These are phyloP conservation scores for Monomorium pharaonis DNA, from an alignment of 1,140 invertebrate genomes.

Conservation along the genomic window DNA sequence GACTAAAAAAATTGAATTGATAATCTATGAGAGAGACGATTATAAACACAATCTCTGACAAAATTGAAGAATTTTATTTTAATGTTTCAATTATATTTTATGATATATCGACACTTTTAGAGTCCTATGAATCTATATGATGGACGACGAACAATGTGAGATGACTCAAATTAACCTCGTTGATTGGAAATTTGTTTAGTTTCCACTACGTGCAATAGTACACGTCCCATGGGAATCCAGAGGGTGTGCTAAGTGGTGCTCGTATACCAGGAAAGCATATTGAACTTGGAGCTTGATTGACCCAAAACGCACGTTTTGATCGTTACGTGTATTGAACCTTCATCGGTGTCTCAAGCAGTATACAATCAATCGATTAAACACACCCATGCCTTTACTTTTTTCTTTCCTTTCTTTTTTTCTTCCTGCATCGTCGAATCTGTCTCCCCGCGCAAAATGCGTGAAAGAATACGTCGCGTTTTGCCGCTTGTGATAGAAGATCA, in stretches of 20 bases:
- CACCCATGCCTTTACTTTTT: not conserved
- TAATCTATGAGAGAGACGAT: not conserved
- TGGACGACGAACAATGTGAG: not conserved
- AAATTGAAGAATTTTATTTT: not conserved
- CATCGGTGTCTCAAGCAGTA: not conserved
- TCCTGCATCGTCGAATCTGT: not conserved
- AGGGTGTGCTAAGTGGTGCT: conserved; percentile 80
- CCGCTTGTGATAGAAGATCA: not conserved
- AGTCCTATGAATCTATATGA: not conserved
- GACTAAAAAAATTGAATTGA: not conserved
- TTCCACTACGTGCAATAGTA: conserved; percentile 28
- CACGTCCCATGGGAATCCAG: conserved; percentile 77
- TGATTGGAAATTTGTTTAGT: conserved; percentile 1
- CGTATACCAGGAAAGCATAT: conserved; percentile 70
- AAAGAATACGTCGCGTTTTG: not conserved
- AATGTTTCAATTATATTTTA: not conserved
- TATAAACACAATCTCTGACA: not conserved
- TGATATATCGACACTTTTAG: not conserved
- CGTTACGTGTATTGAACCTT: conserved; percentile 29
- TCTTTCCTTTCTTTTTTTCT: not conserved
- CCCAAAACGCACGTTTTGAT: conserved; percentile 62
- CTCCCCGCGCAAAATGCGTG: not conserved
- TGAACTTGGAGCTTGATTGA: conserved; percentile 49
- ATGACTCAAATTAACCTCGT: not conserved
- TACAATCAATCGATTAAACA: not conserved